Evolutionary conservation across 2,888 invertebrate genomes (phyloP), one percentile per base, ranked within the genome.

Genomic region (Papilio demoleus): DNA sequence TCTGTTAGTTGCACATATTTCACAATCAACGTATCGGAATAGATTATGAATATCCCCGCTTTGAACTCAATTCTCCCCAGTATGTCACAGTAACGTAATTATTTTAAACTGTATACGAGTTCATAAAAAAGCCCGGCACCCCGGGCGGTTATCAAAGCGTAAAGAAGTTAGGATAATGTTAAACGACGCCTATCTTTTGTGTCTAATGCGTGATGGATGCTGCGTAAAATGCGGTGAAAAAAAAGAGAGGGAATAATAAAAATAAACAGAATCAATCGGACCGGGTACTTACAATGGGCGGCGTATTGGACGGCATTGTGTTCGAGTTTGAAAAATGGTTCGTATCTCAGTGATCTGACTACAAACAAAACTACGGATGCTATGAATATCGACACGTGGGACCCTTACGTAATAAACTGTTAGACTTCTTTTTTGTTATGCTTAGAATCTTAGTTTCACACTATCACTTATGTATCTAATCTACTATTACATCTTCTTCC

Each of bases 121-220:
- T 70, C 74, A 78, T 77, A 83, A 82, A 84, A 82, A 80, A 73
- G 71, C 70, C 70, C 65, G 74, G 74, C 84, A 79, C 87, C 86
- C 86, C 82, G 81, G 81, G 81, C 80, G 79, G 81, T 80, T 86
- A 91, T 92, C 85, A 92, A 92, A 92, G 84, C 92, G 91, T 92
- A 90, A 91, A 90, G 90, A 91, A 92, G 91, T 92, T 90, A 90
- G 89, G 87, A 87, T 88, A 90, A 91, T 90, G 90, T 89, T 88
- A 88, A 90, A 87, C 84, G 90, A 89, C 88, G 90, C 89, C 87
- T 87, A 90, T 90, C 92, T 88, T 90, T 92, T 92, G 91, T 90
- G 83, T 82, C 82, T 86, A 89, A 89, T 87, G 84, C 82, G 83
- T 88, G 88, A 89, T 88, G 85, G 87, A 88, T 90, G 88, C 84